These are phyloP conservation scores for Lagothrix lagotricha DNA, from an alignment of 2,797 vertebrate genomes.

Conservation along the genomic window DNA sequence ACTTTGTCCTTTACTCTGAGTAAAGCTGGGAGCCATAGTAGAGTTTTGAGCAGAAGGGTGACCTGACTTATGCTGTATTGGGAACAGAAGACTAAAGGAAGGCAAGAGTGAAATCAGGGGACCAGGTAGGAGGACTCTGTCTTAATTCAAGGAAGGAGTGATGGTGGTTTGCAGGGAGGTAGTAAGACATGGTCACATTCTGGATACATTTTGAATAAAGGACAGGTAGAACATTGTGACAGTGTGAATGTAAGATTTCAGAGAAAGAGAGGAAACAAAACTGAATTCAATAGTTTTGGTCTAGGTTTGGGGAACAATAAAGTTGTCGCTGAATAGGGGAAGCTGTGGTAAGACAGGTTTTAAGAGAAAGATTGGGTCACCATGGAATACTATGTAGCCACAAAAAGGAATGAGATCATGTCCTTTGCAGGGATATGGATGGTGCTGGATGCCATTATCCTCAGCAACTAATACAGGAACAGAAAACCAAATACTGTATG, in stretches of 20 bases:
- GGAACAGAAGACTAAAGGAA: too few species aligned
- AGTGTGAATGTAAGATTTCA: background rate
- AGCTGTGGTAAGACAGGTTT: background rate
- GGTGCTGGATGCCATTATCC: too few species aligned
- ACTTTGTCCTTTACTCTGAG: background rate
- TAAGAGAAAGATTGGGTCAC: background rate
- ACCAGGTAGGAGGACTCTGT: background rate
- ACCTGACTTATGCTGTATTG: accelerated
- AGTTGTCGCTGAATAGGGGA: background rate
- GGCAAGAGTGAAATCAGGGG: too few species aligned
- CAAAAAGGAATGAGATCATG: too few species aligned
- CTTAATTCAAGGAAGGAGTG: too few species aligned
- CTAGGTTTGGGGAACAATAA: background rate
- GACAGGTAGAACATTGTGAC: background rate
- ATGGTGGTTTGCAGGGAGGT: background rate
- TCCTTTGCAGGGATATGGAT: too few species aligned
- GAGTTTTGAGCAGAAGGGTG: background rate
- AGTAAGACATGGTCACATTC: background rate
- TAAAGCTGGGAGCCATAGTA: background rate
- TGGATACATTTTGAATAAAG: background rate
- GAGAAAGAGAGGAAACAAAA: background rate
- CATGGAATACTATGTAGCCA: too few species aligned
- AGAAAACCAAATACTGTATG: background rate
- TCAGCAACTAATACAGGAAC: too few species aligned
- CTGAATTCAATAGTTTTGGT: background rate